Percentiles rank a stretch among this genome's conserved stretches.
phyloP scores from a whole-genome alignment of 2,113 vertebrate genomes.

The Apodemus sylvaticus region DNA sequence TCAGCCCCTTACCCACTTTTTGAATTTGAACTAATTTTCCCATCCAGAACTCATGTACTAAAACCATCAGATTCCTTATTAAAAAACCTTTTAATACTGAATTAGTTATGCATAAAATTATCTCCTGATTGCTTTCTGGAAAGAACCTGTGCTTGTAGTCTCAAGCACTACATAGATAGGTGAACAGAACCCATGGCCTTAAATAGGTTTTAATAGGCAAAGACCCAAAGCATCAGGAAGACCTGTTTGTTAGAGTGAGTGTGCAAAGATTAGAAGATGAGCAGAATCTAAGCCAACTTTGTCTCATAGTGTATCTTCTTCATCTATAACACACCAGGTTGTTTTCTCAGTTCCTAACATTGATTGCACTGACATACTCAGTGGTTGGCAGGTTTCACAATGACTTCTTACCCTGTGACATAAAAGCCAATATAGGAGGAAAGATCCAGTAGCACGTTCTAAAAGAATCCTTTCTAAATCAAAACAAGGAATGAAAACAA shows the following conservation, averaged over 20 bases:
- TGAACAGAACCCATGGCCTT: background rate
- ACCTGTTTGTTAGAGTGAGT: background rate
- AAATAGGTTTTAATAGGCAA: background rate
- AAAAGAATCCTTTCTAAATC: background rate
- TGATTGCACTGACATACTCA: background rate
- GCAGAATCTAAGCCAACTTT: background rate
- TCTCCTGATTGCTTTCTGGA: background rate
- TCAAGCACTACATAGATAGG: background rate
- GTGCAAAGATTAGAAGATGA: background rate
- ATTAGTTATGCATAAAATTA: no score
- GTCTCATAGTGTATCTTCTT: background rate
- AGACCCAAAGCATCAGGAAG: background rate
- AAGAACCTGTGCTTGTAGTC: background rate
- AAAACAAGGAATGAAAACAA: constrained; percentile 13
- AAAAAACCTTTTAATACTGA: background rate
- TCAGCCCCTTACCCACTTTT: background rate
- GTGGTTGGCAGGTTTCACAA: background rate
- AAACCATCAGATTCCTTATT: background rate
- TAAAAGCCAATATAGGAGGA: background rate
- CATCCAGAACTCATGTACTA: background rate
- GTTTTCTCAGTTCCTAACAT: background rate
- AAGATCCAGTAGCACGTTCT: background rate
- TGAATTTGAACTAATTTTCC: background rate
- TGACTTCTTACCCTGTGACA: background rate
- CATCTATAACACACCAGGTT: background rate